Base-by-base conservation (phyloP, 2,888 invertebrate species). In the Syritta pipiens region DNA sequence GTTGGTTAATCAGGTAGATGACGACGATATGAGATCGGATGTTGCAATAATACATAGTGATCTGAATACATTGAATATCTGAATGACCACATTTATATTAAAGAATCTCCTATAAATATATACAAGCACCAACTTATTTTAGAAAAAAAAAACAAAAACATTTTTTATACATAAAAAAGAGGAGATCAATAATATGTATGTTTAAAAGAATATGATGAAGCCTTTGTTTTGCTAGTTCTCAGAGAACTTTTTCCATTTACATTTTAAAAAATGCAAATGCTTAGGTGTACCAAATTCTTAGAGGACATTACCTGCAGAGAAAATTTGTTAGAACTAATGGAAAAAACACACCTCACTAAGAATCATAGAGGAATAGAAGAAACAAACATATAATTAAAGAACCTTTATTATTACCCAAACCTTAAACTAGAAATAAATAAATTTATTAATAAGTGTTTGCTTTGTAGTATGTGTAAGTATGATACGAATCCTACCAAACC, bases 31-130 rank as follows among this genome's bases (percentile, higher is more conserved):
- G 19, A 40, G 62, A 24, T 55, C 60, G 20, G 46, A 40, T 1
- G 19, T 59, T 9, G 68, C 72, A 28, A 82, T 81, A n/a, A 71
- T 81, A 12, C 72, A 77, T 35, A 76, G 65, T 14, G 81, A 37
- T 14, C 5, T 37, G n/a, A n/a, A n/a, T n/a, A 59, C 1, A 6
- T 12, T n/a, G 81, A 81, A 62, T 55, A 77, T 40, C 10, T 49
- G 4, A 46, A 68, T 12, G 67, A 76, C 19, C 71, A 82, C 20
- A 81, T 81, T 40, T 37, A 6, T 19, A 81, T 76, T 12, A 55
- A 65, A 1, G 81, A 74, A 65, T 40, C 14, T 46, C 68, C 76
- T n/a, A 4, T 74, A 0, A 81, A 79, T 35, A 35, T 75, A 4
- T 82, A 44, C 17, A 81, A 60, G 32, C 53, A 62, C 14, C 76